Evolutionary conservation across 2,888 invertebrate genomes (phyloP).

Genomic region (Abscondita cerata): DNA sequence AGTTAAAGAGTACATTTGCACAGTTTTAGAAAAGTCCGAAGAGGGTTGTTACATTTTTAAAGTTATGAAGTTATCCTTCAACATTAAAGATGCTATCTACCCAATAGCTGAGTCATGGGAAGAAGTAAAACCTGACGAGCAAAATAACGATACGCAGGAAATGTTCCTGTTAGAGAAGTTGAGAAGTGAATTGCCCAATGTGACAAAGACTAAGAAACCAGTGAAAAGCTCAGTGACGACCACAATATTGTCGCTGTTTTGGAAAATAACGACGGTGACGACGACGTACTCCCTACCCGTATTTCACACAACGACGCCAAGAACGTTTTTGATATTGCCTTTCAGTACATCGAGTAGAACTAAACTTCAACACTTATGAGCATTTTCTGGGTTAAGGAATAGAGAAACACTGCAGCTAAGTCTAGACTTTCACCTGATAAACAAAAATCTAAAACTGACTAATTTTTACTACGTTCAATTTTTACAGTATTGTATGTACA

Average conservation of each 20-base stretch:
- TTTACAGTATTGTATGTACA: too few species aligned
- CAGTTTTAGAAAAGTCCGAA: too few species aligned
- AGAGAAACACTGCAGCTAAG: constrained; percentile 1
- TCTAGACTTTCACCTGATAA: not conserved
- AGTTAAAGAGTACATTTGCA: too few species aligned
- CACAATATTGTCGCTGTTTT: too few species aligned
- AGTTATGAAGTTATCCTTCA: too few species aligned
- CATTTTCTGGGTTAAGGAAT: not conserved
- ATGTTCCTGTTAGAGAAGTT: too few species aligned
- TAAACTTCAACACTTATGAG: not conserved
- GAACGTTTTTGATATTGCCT: constrained; percentile 12
- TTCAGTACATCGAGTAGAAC: constrained; percentile 2
- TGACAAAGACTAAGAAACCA: too few species aligned
- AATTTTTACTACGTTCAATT: not conserved
- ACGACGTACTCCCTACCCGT: constrained; percentile 9
- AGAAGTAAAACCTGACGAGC: not conserved
- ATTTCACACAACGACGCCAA: constrained; percentile 1
- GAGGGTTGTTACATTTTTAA: too few species aligned
- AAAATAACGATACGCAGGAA: too few species aligned
- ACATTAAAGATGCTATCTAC: too few species aligned
- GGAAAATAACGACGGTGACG: constrained; percentile 15
- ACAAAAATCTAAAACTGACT: not conserved
- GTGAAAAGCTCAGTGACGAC: too few species aligned
- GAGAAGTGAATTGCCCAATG: not conserved
- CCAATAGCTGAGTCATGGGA: not conserved